Evolutionary conservation across 2,888 invertebrate genomes (phyloP).

Genomic region (Matsumyia berberina): DNA sequence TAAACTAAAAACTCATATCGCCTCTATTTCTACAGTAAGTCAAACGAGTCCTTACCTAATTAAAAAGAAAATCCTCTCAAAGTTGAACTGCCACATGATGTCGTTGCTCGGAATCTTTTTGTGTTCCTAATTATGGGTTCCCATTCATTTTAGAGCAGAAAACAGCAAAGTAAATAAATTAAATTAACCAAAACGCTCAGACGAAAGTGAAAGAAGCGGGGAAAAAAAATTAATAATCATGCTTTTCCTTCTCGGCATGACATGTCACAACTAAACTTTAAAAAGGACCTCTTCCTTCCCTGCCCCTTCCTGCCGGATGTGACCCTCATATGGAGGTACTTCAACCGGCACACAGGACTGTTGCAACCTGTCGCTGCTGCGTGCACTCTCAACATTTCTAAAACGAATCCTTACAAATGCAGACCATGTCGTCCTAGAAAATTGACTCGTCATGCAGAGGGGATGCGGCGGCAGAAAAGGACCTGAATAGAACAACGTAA

Average conservation of each 20-base stretch:
- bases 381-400: conserved; percentile 54
- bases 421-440: conserved; percentile 33
- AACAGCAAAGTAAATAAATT: conserved; percentile 51
- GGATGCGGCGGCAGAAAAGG: not conserved
- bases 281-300: conserved; percentile 11
- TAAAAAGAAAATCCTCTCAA: conserved; percentile 27
- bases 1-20: not conserved
- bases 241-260: conserved; percentile 42
- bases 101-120: conserved; percentile 34
- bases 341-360: not conserved
- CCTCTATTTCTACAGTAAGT: not conserved
- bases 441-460: conserved; percentile 38
- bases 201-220: conserved; percentile 11
- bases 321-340: not conserved
- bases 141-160: not conserved
- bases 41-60: conserved; percentile 19
- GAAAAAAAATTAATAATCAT: conserved; percentile 30
- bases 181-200: conserved; percentile 53
- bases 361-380: conserved; percentile 53
- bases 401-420: conserved; percentile 62
- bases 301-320: conserved; percentile 11
- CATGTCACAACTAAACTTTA: conserved; percentile 38
- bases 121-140: conserved; percentile 48
- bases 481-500: conserved; percentile 35
- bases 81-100: conserved; percentile 27